A percentile compares a stretch with the other conserved stretches of the same genome.
These are phyloP conservation scores for Myotis brandtii DNA, from an alignment of 2,113 vertebrate species.

Conservation along the genomic window DNA sequence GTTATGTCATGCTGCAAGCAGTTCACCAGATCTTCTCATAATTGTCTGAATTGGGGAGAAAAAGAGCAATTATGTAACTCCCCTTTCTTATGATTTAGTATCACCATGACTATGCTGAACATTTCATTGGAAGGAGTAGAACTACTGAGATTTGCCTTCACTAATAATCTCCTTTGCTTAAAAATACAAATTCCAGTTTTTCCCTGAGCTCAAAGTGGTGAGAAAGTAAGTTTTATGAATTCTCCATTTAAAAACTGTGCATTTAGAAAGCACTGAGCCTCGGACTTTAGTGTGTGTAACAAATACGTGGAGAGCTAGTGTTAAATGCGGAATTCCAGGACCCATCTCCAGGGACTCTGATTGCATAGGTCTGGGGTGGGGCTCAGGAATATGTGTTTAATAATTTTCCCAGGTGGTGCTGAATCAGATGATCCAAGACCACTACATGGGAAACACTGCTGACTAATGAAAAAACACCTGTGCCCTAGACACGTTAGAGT, in stretches of 20 bases:
- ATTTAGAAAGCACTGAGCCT: background rate
- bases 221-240: slow-evolving; percentile 35
- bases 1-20: background rate
- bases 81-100: background rate
- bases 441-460: background rate
- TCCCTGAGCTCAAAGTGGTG: background rate
- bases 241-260: background rate
- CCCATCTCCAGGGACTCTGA: background rate
- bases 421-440: background rate
- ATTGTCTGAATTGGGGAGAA: background rate
- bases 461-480: background rate
- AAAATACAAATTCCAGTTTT: background rate
- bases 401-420: background rate
- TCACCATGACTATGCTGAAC: background rate
- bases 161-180: background rate
- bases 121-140: background rate
- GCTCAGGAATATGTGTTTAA: background rate
- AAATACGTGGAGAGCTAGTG: background rate
- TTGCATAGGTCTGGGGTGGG: background rate
- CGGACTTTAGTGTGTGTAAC: background rate
- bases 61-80: background rate
- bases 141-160: background rate
- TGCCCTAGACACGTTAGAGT: background rate
- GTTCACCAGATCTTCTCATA: background rate
- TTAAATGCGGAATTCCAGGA: background rate